These are phyloP conservation scores for Philopotamus ludificatus DNA, from an alignment of 1,140 invertebrate genomes.

Conservation along the genomic window DNA sequence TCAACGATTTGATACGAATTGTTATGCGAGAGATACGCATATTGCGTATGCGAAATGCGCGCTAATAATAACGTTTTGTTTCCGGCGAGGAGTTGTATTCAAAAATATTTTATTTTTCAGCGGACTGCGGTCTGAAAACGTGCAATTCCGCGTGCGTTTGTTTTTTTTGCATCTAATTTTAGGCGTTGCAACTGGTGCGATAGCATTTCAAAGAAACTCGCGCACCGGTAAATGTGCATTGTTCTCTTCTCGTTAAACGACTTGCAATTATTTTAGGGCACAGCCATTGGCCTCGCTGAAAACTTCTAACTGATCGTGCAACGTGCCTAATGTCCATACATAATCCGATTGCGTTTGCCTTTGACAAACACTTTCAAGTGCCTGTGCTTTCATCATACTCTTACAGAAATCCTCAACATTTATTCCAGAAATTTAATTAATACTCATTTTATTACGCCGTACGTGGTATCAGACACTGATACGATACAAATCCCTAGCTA, in stretches of 20 bases:
- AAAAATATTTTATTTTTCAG: background rate
- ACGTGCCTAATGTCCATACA: conserved; percentile 36
- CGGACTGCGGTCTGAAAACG: no score
- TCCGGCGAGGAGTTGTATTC: no score
- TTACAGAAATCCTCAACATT: no score
- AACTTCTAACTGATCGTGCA: conserved; percentile 4
- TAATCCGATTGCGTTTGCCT: conserved; percentile 34
- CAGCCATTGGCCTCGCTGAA: conserved; percentile 1
- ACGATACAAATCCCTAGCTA: no score
- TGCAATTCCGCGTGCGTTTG: no score
- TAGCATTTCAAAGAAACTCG: conserved; percentile 14
- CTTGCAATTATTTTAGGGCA: conserved; percentile 7
- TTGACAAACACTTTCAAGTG: conserved; percentile 30
- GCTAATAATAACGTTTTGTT: no score
- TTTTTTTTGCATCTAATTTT: no score
- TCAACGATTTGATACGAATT: conserved; percentile 23
- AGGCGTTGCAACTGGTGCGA: background rate
- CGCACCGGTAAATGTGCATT: background rate
- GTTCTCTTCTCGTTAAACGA: background rate
- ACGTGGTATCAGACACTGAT: no score
- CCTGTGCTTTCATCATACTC: background rate
- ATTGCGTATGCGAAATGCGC: no score
- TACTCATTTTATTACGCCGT: no score
- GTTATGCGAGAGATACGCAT: no score
- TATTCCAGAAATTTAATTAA: no score